These are phyloP conservation scores for Perithous albicinctus DNA, from an alignment of 2,888 invertebrate genomes.

Conservation along the genomic window DNA sequence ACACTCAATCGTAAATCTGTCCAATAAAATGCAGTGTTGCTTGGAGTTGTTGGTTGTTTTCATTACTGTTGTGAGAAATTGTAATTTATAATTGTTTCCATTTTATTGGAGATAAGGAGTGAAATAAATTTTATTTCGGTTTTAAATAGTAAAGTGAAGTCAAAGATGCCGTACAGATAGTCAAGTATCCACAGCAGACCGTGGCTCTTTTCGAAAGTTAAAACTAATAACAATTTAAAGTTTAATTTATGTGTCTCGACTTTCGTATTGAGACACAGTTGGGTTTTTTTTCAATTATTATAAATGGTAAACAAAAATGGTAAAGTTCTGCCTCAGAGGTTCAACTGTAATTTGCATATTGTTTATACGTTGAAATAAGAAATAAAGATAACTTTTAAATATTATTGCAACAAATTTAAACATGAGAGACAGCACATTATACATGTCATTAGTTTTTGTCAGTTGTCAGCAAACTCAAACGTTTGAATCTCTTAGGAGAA, in stretches of 20 bases:
- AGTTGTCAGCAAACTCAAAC: no score
- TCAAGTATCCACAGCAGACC: not conserved
- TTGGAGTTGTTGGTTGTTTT: not conserved
- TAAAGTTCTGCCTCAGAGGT: not conserved
- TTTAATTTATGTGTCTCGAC: not conserved
- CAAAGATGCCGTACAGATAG: not conserved
- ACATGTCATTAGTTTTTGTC: no score
- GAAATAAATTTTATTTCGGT: not conserved
- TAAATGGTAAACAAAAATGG: not conserved
- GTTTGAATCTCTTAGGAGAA: no score
- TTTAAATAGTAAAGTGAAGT: not conserved
- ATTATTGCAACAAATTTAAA: not conserved
- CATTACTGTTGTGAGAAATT: not conserved
- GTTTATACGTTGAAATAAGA: not conserved
- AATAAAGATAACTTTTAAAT: not conserved
- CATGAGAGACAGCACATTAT: no score
- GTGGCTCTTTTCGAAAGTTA: not conserved
- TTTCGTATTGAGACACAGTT: no score
- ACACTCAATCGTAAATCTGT: not conserved
- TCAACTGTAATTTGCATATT: no score
- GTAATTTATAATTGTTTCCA: not conserved
- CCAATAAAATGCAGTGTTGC: not conserved
- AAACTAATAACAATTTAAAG: not conserved
- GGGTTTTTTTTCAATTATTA: not conserved
- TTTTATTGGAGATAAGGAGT: not conserved